Evolutionary conservation across 2,888 invertebrate genomes (phyloP).

Genomic region (Exocentrus adspersus): DNA sequence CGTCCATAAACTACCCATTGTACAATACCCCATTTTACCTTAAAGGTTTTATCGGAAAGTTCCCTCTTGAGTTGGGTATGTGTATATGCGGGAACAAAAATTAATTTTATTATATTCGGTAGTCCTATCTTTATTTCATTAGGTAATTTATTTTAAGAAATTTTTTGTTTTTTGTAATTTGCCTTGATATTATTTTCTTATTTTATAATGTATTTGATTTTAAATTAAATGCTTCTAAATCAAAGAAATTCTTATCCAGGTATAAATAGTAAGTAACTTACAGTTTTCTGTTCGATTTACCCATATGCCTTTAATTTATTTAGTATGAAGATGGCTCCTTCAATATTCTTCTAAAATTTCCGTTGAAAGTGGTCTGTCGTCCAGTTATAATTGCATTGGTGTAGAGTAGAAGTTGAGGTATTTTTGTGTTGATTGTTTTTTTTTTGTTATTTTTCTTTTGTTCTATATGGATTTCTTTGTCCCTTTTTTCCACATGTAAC

Average conservation of each 20-base stretch:
- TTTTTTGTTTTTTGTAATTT: conserved; percentile 16
- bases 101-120: neutral
- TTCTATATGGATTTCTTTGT: no score
- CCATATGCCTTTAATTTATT: conserved; percentile 24
- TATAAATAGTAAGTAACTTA: neutral
- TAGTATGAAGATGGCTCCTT: conserved; percentile 6
- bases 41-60: neutral
- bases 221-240: conserved; percentile 22
- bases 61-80: neutral
- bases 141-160: conserved; percentile 6
- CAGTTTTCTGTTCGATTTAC: conserved; percentile 1
- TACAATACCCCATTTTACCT: conserved; percentile 7
- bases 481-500: no score
- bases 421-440: no score
- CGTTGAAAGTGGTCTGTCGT: conserved; percentile 32
- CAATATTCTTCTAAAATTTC: no score
- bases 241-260: conserved; percentile 16
- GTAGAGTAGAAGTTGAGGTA: no score
- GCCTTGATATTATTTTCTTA: conserved; percentile 24
- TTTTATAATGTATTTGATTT: no score
- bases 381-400: neutral
- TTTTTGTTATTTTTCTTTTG: no score
- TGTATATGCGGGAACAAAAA: neutral
- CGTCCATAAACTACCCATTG: conserved; percentile 15
- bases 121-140: neutral